Evolutionary conservation across 2,113 vertebrate species (phyloP).

Genomic region (Istiophorus platypterus): DNA sequence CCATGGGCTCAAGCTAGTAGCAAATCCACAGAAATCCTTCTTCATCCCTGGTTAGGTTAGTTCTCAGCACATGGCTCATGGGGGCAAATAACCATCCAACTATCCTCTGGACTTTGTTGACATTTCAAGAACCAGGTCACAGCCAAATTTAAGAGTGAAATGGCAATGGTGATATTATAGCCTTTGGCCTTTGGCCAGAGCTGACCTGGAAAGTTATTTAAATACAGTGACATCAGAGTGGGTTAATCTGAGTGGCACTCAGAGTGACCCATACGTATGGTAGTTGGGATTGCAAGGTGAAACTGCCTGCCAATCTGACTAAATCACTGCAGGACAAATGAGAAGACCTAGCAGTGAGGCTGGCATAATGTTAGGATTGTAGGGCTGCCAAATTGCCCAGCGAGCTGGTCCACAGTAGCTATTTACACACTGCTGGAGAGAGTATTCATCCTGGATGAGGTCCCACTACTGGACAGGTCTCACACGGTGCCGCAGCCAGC

Average conservation of each 20-base stretch:
- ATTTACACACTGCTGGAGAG: conserved; percentile 32
- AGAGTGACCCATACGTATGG: neutral
- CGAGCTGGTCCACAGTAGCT: conserved; percentile 30
- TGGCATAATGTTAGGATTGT: conserved; percentile 38
- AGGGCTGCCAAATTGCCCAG: conserved; percentile 26
- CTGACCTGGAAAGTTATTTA: conserved; percentile 39
- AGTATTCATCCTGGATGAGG: conserved; percentile 30
- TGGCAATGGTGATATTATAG: conserved; percentile 8
- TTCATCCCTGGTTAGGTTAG: neutral
- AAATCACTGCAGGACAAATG: conserved; percentile 33
- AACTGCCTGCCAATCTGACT: neutral
- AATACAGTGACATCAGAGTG: conserved; percentile 9
- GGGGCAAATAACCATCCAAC: conserved; percentile 1
- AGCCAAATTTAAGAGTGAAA: conserved; percentile 21
- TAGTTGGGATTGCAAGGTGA: conserved; percentile 40
- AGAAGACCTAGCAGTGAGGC: conserved; percentile 16
- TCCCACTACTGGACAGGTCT: conserved; percentile 19
- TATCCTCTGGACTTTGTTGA: conserved; percentile 4
- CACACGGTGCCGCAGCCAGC: conserved; percentile 8
- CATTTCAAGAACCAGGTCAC: conserved; percentile 39
- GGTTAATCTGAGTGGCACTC: conserved; percentile 3
- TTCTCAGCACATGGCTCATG: neutral
- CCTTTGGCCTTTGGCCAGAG: conserved; percentile 11
- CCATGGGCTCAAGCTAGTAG: neutral
- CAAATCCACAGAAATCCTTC: neutral